Base-by-base conservation (phyloP, 2,888 invertebrate genomes). In the Callinectes sapidus region DNA sequence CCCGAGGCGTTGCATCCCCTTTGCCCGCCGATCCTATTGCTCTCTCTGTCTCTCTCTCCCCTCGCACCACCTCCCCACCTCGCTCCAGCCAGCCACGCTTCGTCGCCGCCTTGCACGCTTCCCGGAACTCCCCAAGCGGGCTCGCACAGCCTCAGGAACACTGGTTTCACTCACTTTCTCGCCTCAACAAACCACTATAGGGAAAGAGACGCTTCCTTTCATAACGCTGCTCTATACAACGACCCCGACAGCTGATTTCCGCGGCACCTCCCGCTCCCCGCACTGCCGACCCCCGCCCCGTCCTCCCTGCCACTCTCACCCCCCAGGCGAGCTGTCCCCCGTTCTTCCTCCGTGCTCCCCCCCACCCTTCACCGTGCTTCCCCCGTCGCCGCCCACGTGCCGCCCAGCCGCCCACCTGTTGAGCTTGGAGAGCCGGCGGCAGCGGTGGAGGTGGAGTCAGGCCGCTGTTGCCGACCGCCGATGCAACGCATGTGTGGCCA, bases 381-480 rank as follows among this genome's bases (percentile, higher is more conserved):
- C 88, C 32, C 61, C 88, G 18, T 35, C 32, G 55, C 87, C 87
- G 87, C 87, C 87, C 87, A 87, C 87, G 48, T 42, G 87, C 87
- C 54, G 48, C 32, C 71, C 39, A 54, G 90, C 87, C 86, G 87
- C 87, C 91, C 91, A 91, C 91, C 91, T 91, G 91, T 91, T 91
- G 91, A 91, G 86, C 48, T 87, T 42, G 91, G 91, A 28, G 91
- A 66, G 87, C n/a, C 61, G 66, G 86, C 85, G 87, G 71, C 66
- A 87, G 87, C n/a, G 86, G 66, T 61, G 87, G 91, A 87, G 91
- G 87, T 39, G 91, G 91, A 87, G 87, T 55, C 66, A 71, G 66
- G 16, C 42, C 87, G 42, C 87, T 71, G 55, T 32, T 66, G 61
- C 85, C 55, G 32, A 32, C 32, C 66, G 39, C 48, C 54, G 77